Evolutionary conservation across 2,888 invertebrate genomes (phyloP).

Genomic region (Agriopis leucophaearia): DNA sequence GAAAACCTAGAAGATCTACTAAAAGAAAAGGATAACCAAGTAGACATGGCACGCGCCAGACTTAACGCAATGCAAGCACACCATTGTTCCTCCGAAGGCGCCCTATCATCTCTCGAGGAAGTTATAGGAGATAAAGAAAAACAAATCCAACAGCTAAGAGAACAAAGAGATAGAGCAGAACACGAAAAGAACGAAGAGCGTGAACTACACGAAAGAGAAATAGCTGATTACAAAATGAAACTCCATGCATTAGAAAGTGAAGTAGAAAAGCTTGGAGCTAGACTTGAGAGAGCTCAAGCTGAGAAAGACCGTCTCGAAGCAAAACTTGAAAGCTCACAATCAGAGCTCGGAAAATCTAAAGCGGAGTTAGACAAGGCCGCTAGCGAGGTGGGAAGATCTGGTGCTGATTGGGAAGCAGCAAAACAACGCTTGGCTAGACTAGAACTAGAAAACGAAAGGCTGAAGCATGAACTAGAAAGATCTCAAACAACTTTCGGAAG

Average conservation of each 20-base stretch:
- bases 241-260: constrained; percentile 96
- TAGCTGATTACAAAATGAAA: constrained; percentile 98
- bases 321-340: constrained; percentile 96
- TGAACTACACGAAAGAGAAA: constrained; percentile 96
- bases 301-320: constrained; percentile 97
- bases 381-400: constrained; percentile 95
- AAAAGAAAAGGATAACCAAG: constrained; percentile 99
- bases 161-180: constrained; percentile 97
- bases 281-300: constrained; percentile 95
- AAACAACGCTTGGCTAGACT: constrained; percentile 93
- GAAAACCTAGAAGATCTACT: constrained; percentile 98
- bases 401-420: constrained; percentile 95
- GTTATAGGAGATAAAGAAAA: constrained; percentile 98
- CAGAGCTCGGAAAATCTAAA: constrained; percentile 97
- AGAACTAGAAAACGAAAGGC: constrained; percentile 96
- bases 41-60: constrained; percentile 97
- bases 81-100: constrained; percentile 97
- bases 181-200: constrained; percentile 98
- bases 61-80: constrained; percentile 97
- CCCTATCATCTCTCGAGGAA: constrained; percentile 96
- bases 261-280: constrained; percentile 94
- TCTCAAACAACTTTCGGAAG: constrained; percentile 94
- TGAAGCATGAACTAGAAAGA: constrained; percentile 94
- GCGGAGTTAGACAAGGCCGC: constrained; percentile 97
- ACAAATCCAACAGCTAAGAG: constrained; percentile 97